These are phyloP conservation scores for Pardalotus punctatus DNA, from an alignment of 2,113 vertebrate genomes.

Conservation along the genomic window DNA sequence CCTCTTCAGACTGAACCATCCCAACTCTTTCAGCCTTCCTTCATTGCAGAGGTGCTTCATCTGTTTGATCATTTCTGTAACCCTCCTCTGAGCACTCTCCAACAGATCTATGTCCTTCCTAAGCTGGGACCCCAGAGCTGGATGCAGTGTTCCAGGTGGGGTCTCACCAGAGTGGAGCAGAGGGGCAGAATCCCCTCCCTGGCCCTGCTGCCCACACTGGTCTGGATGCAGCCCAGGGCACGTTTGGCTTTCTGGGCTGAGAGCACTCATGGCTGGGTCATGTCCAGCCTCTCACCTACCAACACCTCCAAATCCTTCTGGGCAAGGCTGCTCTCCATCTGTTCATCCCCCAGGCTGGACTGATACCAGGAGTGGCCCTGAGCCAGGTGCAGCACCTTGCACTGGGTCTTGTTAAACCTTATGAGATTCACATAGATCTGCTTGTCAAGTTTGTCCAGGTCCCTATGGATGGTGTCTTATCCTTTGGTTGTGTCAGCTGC, in stretches of 20 bases:
- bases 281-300: not conserved
- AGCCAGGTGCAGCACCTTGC: not conserved
- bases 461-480: not conserved
- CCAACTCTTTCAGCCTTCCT: not conserved
- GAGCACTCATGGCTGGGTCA: not conserved
- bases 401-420: not conserved
- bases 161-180: not conserved
- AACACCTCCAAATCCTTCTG: not conserved
- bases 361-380: too few species aligned
- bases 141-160: not conserved
- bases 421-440: fast-evolving
- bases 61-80: not conserved
- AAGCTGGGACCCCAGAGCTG: not conserved
- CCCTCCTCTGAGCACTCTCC: not conserved
- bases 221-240: not conserved
- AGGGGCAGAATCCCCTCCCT: not conserved
- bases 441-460: not conserved
- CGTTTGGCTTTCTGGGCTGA: not conserved
- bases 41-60: not conserved
- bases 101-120: fast-evolving
- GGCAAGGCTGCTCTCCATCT: fast-evolving
- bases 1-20: not conserved
- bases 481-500: not conserved
- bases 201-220: not conserved
- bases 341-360: fast-evolving